Conservation (phyloP, 1,140 invertebrate genomes). For the Euglossa dilemma region DNA sequence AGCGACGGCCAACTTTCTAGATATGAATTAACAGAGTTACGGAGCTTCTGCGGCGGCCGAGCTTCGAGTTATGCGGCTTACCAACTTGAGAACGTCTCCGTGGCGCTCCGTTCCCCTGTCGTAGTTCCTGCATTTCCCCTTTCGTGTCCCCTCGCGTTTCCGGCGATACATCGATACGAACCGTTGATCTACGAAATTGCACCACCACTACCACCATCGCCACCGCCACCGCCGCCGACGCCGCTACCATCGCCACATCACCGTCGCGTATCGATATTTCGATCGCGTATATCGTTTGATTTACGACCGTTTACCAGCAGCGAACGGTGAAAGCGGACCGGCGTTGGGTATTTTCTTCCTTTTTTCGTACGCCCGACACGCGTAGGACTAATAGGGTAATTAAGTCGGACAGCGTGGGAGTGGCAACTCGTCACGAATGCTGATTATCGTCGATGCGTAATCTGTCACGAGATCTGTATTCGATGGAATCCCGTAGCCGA, state of each 20-base stretch:
- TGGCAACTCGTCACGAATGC: constrained; percentile 55
- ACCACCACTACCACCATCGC: not conserved
- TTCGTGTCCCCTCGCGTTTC: not conserved
- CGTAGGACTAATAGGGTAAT: constrained; percentile 54
- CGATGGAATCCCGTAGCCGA: constrained; percentile 25
- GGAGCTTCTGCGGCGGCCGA: constrained; percentile 75
- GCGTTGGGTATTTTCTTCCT: not conserved
- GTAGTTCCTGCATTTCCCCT: not conserved
- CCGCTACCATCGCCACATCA: no score
- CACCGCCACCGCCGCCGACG: no score
- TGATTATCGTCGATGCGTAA: constrained; percentile 48
- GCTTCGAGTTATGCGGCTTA: constrained; percentile 78
- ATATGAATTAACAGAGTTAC: constrained; percentile 83
- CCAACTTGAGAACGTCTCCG: constrained; percentile 77
- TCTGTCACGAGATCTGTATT: constrained; percentile 54
- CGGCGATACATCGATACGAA: constrained; percentile 1
- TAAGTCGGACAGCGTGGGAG: constrained; percentile 54
- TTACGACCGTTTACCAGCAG: constrained; percentile 22
- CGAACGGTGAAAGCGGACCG: not conserved
- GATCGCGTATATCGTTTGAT: constrained; percentile 9
- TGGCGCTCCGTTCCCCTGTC: constrained; percentile 22
- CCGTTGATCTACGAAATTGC: constrained; percentile 14
- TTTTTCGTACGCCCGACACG: constrained; percentile 36
- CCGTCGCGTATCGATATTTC: constrained; percentile 1
- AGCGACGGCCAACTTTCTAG: constrained; percentile 76